Evolutionary conservation across 2,888 invertebrate genomes (phyloP), one percentile per base, ranked within the genome.

Genomic region (Steinernema hermaphroditum): DNA sequence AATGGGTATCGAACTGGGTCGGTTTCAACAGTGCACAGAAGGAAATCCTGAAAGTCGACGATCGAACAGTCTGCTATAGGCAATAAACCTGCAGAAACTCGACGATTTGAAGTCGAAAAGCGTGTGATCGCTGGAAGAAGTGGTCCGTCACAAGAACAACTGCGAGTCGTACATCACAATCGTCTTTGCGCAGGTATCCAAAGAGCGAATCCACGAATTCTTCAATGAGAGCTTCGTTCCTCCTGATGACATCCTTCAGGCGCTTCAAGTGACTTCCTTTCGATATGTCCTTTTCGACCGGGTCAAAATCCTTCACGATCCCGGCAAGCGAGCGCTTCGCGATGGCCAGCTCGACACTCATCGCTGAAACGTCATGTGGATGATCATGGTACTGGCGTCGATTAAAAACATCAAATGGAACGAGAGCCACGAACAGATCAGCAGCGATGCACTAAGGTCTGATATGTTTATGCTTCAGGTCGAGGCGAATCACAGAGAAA

Each of bases 1-100:
- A 84, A 75, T 12, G 82, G 83, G 19, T 77, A 77, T 41, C 74
- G 80, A 9, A 82, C 73, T 0, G 80, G 80, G 71, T 83, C 79
- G 8, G 76, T 78, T 71, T 85, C 84, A 6, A 79, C 69, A 8
- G 81, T 77, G 19, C 78, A 70, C 27, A 82, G 46, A 12, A 83
- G 71, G 37, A 84, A 76, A 37, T 83, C 81, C 83, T 82, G 68
- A 71, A 79, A 68, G n/a, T n/a, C n/a, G 37, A 37, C 4, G 32
- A 27, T 16, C 22, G 50, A 71, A 44, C 6, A 37, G 4, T 37
- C 37, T 8, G 12, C n/a, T 70, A 41, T 12, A 22, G 2, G 43
- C 29, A 29, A 27, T n/a, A 24, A 1, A 83, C 83, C 69, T 77
- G 73, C 16, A 83, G 69, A 32, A 75, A 74, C 37, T 81, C 76